A percentile compares a stretch with the other conserved stretches of the same genome.
These are phyloP conservation scores for Meandrusa payeni DNA, from an alignment of 2,888 invertebrate genomes.

Conservation along the genomic window DNA sequence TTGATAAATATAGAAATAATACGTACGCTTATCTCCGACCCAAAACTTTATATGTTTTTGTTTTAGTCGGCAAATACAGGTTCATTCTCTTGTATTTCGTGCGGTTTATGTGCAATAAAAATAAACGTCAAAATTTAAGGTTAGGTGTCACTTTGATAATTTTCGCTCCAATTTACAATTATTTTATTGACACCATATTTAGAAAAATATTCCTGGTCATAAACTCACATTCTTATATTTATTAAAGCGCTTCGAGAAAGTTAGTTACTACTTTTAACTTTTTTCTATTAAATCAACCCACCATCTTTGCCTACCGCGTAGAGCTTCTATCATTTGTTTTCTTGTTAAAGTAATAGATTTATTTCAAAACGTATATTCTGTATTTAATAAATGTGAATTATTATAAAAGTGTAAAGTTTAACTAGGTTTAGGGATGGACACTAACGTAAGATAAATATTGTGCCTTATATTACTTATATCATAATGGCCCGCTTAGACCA, in stretches of 20 bases:
- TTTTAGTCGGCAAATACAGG: background rate
- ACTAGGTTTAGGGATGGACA: conserved; percentile 16
- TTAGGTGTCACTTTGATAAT: background rate
- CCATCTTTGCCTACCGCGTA: conserved; percentile 57
- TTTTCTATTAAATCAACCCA: conserved; percentile 41
- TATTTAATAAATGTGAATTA: conserved; percentile 19
- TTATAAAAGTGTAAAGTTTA: conserved; percentile 24
- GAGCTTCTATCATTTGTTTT: conserved; percentile 49
- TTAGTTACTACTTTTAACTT: conserved; percentile 17
- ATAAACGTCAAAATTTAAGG: conserved; percentile 4
- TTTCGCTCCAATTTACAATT: conserved; percentile 11
- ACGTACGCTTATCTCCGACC: conserved; percentile 3
- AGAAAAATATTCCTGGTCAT: conserved; percentile 29
- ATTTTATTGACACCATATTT: conserved; percentile 9
- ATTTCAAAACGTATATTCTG: conserved; percentile 31
- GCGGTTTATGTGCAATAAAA: conserved; percentile 19
- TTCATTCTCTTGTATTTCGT: background rate
- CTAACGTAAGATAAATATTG: conserved; percentile 7
- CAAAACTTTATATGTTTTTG: background rate
- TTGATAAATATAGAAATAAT: background rate
- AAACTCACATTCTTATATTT: conserved; percentile 17
- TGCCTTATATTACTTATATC: conserved; percentile 13
- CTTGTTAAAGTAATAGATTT: conserved; percentile 35
- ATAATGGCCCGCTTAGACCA: conserved; percentile 6
- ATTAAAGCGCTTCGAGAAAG: conserved; percentile 17